Evolutionary conservation across 2,888 invertebrate genomes (phyloP).

Genomic region (Netelia melanura): DNA sequence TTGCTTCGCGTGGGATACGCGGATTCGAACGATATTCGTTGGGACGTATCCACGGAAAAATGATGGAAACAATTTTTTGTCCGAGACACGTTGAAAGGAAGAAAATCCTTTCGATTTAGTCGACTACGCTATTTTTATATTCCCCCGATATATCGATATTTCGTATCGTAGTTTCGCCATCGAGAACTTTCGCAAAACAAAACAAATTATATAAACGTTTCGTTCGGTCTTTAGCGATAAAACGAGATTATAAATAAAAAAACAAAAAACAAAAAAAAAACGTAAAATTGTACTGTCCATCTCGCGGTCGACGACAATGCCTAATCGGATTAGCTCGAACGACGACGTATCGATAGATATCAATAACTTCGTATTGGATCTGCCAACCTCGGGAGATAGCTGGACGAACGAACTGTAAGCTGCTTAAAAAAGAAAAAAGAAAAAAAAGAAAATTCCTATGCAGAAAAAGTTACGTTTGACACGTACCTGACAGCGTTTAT

Average conservation of each 20-base stretch:
- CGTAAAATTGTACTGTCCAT: neutral
- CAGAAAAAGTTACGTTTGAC: conserved; percentile 27
- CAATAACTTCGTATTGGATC: neutral
- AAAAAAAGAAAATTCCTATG: conserved; percentile 1
- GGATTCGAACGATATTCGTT: too few species aligned
- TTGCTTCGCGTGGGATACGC: neutral
- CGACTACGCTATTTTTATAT: conserved; percentile 56
- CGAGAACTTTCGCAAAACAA: neutral
- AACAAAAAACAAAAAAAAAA: neutral
- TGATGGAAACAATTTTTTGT: neutral
- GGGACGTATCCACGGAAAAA: neutral
- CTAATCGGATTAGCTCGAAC: too few species aligned
- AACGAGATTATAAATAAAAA: neutral
- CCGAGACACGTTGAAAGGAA: conserved; percentile 4
- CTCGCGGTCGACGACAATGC: too few species aligned
- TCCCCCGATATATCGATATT: conserved; percentile 41
- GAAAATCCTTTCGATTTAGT: conserved; percentile 13
- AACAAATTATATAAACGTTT: conserved; percentile 3
- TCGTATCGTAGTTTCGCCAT: conserved; percentile 45
- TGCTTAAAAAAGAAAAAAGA: too few species aligned
- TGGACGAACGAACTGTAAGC: conserved; percentile 8
- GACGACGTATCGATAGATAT: neutral
- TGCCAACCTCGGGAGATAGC: conserved; percentile 11
- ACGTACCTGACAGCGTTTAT: conserved; percentile 48
- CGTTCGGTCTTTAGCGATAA: too few species aligned